Percentiles rank a stretch among this genome's conserved stretches.
These are phyloP conservation scores for Psittacula cyanocephala DNA, from an alignment of 2,113 vertebrate genomes.

Conservation along the genomic window DNA sequence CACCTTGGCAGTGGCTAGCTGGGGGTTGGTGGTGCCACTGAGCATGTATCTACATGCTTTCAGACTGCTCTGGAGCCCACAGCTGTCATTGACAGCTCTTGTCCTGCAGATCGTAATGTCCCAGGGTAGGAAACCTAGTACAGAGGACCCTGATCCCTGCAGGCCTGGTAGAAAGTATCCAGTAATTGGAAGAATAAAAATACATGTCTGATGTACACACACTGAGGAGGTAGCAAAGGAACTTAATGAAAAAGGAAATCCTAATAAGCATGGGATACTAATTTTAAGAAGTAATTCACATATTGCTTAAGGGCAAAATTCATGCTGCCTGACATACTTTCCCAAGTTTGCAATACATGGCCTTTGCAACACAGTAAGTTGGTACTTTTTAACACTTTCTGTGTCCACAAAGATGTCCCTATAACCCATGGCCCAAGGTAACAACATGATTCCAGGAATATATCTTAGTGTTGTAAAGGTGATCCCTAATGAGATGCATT, in stretches of 20 bases:
- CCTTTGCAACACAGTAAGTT: neutral
- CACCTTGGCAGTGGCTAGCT: neutral
- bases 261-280: neutral
- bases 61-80: neutral
- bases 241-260: conserved; percentile 9
- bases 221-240: neutral
- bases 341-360: neutral
- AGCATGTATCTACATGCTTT: neutral
- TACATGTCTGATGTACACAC: neutral
- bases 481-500: neutral
- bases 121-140: neutral
- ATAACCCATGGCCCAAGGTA: neutral
- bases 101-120: neutral
- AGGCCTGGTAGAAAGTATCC: neutral
- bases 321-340: neutral
- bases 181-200: neutral
- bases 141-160: neutral
- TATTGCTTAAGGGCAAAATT: neutral
- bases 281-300: neutral
- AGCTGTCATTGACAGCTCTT: neutral
- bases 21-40: neutral
- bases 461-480: neutral
- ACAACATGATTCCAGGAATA: neutral
- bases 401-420: neutral
- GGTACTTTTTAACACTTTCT: neutral